A percentile compares a stretch with the other conserved stretches of the same genome.
These are phyloP conservation scores for Oryzias dopingdopingensis DNA, from an alignment of 2,797 vertebrate species.

Conservation along the genomic window DNA sequence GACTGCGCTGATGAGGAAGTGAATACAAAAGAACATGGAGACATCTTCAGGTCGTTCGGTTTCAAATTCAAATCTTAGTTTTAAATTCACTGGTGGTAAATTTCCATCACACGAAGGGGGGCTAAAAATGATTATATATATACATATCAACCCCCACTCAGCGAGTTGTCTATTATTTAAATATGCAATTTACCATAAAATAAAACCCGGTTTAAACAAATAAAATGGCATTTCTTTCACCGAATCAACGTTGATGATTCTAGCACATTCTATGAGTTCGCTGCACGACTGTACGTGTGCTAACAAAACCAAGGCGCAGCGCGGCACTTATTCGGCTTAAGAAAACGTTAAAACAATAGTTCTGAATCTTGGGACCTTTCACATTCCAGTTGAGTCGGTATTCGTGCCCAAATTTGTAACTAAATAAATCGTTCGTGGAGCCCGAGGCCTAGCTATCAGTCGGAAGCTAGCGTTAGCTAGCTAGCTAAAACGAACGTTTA, in stretches of 20 bases:
- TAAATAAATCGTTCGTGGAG: not conserved
- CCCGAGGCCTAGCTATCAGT: slow-evolving; percentile 14
- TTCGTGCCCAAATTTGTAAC: too few species aligned
- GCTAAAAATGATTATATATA: too few species aligned
- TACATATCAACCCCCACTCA: too few species aligned
- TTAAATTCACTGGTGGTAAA: too few species aligned
- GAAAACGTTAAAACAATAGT: too few species aligned
- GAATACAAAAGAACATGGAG: slow-evolving; percentile 16
- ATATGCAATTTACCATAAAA: not conserved
- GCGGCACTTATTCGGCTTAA: too few species aligned
- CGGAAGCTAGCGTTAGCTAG: slow-evolving; percentile 9
- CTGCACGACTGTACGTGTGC: too few species aligned
- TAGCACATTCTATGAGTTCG: slow-evolving; percentile 2
- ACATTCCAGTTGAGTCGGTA: too few species aligned
- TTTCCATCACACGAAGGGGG: too few species aligned
- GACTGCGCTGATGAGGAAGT: not conserved
- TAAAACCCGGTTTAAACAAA: not conserved
- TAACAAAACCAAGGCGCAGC: too few species aligned
- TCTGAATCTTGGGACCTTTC: too few species aligned
- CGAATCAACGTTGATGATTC: not conserved
- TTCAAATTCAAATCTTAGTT: not conserved
- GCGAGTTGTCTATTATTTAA: too few species aligned
- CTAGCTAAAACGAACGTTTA: slow-evolving; percentile 3
- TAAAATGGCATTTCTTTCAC: not conserved
- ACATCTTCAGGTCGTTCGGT: slow-evolving; percentile 29